Conservation (phyloP, 2,113 vertebrate species). For the Hippocampus mohnikei region DNA sequence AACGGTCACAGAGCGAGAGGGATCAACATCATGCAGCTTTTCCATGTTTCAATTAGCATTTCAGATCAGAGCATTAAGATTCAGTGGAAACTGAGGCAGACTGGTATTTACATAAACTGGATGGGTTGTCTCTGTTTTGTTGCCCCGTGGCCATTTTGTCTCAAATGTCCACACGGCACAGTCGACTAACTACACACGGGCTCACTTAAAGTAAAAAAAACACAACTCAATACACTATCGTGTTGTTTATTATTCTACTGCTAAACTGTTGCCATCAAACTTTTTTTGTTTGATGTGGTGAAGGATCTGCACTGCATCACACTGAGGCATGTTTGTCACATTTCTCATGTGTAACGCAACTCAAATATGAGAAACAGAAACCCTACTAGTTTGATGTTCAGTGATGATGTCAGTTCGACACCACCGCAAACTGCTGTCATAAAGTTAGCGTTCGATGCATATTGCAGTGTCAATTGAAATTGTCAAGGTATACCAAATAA, state of each 20-base stretch:
- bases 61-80: constrained; percentile 67
- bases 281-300: background rate
- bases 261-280: background rate
- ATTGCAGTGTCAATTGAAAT: background rate
- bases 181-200: constrained; percentile 37
- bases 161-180: constrained; percentile 57
- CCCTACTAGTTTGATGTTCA: background rate
- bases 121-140: constrained; percentile 58
- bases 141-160: constrained; percentile 57
- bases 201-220: constrained; percentile 37
- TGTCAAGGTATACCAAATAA: background rate
- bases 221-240: background rate
- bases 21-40: constrained; percentile 29
- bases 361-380: background rate
- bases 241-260: background rate
- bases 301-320: background rate
- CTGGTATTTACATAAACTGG: constrained; percentile 71
- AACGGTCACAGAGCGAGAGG: constrained; percentile 19
- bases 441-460: background rate
- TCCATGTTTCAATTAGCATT: constrained; percentile 63
- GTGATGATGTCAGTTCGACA: background rate
- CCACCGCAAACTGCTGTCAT: background rate
- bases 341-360: background rate
- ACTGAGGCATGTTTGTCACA: background rate
- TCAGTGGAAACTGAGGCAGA: constrained; percentile 57